Evolutionary conservation across 1,140 invertebrate species (phyloP), one percentile per base, ranked within the genome.

Genomic region (Drosophila ogumai): DNA sequence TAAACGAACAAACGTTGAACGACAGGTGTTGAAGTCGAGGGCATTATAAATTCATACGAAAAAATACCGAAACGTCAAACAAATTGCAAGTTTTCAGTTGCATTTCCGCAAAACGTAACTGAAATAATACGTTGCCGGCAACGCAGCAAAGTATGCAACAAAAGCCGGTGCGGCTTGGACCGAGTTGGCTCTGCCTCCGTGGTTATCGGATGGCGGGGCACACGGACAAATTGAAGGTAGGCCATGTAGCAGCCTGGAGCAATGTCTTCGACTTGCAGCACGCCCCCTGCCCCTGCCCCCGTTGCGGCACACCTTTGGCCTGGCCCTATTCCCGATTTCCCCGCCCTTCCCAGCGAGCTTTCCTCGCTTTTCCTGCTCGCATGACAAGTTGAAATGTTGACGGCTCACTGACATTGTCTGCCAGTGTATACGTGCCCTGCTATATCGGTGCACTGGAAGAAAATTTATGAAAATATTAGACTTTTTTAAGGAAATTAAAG

Each of bases 1-100:
- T 50, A 59, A 84, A 61, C 58, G 73, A 76, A 61, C 66, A 76
- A 75, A 75, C 61, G 58, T 50, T 41, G 46, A 59, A 61, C 66
- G 72, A 82, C 84, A 88, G 84, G 84, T 88, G 84, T 88, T 88
- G 84, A 88, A 84, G 80, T 84, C 68, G 61, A 65, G 65, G 61
- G 77, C 85, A 90, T 88, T 90, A 90, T 84, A 90, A 88, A 88
- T 88, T 80, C 84, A 88, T 78, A 90, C 73, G 68, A 84, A 88
- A 73, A 79, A 88, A 88, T 88, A 88, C 65, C 85, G 58, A 84
- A 88, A 88, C 84, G 84, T 88, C 84, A 88, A 88, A 88, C 84
- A 88, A 88, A 88, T 88, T 88, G 84, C 84, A 90, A 88, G 85
- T 88, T 88, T 88, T 90, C 85, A 88, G 84, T 88, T 88, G 85